phyloP scores from a whole-genome alignment of 2,113 vertebrate species.

The Chamaea fasciata region DNA sequence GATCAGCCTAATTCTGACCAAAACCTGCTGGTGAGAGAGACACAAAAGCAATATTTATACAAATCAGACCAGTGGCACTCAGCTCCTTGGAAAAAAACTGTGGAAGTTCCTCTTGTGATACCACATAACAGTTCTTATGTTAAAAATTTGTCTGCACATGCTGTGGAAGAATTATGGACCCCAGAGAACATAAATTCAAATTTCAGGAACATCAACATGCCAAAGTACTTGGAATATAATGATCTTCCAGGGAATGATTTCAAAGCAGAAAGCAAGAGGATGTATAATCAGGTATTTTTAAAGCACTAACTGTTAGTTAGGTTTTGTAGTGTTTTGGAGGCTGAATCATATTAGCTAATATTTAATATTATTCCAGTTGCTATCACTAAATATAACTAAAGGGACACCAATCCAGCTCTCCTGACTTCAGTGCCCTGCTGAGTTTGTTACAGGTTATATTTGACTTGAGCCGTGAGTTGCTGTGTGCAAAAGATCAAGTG shows the following conservation, averaged over 20 bases:
- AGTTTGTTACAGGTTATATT: constrained; percentile 58
- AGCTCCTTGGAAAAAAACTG: constrained; percentile 41
- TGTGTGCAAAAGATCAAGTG: constrained; percentile 9
- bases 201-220: not conserved
- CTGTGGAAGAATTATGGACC: constrained; percentile 62
- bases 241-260: not conserved
- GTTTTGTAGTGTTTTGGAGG: not conserved
- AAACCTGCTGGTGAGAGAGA: not conserved
- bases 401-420: not conserved
- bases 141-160: constrained; percentile 23
- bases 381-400: not conserved
- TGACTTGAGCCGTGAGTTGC: constrained; percentile 62
- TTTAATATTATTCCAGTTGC: not conserved
- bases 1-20: not conserved
- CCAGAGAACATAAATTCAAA: constrained; percentile 14
- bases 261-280: constrained; percentile 59
- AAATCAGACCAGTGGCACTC: constrained; percentile 65
- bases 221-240: not conserved
- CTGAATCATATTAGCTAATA: not conserved
- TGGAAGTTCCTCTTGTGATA: constrained; percentile 39
- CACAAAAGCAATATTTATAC: constrained; percentile 8
- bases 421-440: not conserved
- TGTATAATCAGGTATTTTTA: constrained; percentile 65
- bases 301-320: not conserved
- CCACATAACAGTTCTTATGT: constrained; percentile 50